Percentiles rank a stretch among this genome's conserved stretches.
Conservation (phyloP, 2,113 vertebrate species). For the Poeciliopsis turrubarensis region DNA sequence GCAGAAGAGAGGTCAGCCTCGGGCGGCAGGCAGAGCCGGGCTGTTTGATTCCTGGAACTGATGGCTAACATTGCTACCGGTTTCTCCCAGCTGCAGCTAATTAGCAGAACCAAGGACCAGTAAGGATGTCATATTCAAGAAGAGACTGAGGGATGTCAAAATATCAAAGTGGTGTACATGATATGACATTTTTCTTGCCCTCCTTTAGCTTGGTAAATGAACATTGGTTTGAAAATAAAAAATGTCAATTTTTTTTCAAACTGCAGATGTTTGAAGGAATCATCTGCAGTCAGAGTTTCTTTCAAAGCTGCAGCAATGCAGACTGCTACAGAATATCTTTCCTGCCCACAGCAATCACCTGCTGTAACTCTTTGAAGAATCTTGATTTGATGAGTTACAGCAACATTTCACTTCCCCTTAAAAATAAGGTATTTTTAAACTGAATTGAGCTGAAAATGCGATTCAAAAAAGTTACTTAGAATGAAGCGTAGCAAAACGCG, state of each 20-base stretch:
- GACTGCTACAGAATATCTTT: no score
- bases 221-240: background rate
- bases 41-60: slow-evolving; percentile 6
- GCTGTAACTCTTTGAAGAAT: no score
- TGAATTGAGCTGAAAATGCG: no score
- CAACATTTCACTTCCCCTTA: no score
- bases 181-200: background rate
- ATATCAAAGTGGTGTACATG: background rate
- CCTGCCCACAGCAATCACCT: no score
- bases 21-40: slow-evolving; percentile 22
- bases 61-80: slow-evolving; percentile 17
- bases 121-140: background rate
- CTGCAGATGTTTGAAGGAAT: no score
- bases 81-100: background rate
- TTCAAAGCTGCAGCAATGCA: no score
- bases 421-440: no score
- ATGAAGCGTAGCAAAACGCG: background rate
- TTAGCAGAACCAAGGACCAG: background rate
- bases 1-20: slow-evolving; percentile 56
- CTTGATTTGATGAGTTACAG: no score
- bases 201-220: background rate
- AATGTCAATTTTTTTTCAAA: no score
- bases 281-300: no score
- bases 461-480: background rate
- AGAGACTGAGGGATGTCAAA: background rate